Evolutionary conservation across 2,888 invertebrate species (phyloP).

Genomic region (Catonia carolina): DNA sequence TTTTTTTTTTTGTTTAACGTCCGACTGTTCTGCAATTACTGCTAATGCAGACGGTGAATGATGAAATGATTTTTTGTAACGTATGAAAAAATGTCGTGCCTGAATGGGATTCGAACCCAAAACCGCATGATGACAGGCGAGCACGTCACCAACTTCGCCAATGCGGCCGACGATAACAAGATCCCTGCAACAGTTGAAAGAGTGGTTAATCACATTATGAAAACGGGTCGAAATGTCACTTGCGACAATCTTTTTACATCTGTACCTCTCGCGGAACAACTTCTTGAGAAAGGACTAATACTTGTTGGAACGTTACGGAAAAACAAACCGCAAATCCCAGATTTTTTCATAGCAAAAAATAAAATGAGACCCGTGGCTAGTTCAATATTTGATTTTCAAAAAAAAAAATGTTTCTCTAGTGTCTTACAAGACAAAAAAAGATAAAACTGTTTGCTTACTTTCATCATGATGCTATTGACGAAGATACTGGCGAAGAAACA

Average conservation of each 20-base stretch:
- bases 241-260: background rate
- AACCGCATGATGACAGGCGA: too few relatives aligned
- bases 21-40: too few relatives aligned
- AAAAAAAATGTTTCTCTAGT: too few relatives aligned
- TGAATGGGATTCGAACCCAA: too few relatives aligned
- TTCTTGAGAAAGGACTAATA: background rate
- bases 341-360: background rate
- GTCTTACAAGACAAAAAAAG: background rate
- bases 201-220: background rate
- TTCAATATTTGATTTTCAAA: slow-evolving; percentile 1
- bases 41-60: too few relatives aligned
- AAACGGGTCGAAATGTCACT: background rate
- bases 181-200: background rate
- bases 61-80: too few relatives aligned
- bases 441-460: background rate
- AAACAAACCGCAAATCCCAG: background rate
- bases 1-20: too few relatives aligned
- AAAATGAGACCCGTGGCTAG: background rate
- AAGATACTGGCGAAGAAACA: background rate
- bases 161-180: too few relatives aligned
- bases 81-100: too few relatives aligned
- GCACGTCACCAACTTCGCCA: too few relatives aligned
- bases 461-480: background rate
- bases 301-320: background rate
- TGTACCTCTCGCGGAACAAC: background rate